phyloP scores from a whole-genome alignment of 2,888 invertebrate genomes.

The Melitaea athalia region DNA sequence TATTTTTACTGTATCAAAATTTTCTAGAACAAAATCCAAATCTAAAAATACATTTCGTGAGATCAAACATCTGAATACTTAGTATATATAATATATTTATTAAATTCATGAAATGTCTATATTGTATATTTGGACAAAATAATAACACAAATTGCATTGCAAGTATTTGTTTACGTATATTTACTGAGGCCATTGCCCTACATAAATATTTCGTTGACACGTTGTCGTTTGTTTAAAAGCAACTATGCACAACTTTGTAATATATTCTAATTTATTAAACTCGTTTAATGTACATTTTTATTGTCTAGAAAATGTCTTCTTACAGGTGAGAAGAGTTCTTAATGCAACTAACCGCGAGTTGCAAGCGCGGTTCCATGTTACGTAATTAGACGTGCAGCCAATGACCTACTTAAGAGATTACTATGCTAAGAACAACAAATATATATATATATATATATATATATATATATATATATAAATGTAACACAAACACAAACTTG shows the following conservation, averaged over 20 bases:
- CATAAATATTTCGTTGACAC: constrained; percentile 15
- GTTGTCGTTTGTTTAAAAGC: constrained; percentile 15
- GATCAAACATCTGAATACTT: too few relatives aligned
- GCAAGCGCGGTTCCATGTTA: constrained; percentile 53
- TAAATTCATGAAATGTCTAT: neutral
- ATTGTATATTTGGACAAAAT: neutral
- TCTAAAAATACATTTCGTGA: too few relatives aligned
- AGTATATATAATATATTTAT: too few relatives aligned
- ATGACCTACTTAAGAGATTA: constrained; percentile 71
- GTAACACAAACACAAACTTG: constrained; percentile 30
- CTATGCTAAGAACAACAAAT: constrained; percentile 61
- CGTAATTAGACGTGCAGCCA: constrained; percentile 76
- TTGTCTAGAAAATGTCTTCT: constrained; percentile 45
- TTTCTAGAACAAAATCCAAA: too few relatives aligned
- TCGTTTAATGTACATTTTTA: constrained; percentile 44
- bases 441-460: constrained; percentile 56
- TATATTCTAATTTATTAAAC: constrained; percentile 43
- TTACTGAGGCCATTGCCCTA: constrained; percentile 13
- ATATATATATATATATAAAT: constrained; percentile 53
- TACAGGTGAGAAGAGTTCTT: constrained; percentile 43
- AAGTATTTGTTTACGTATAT: constrained; percentile 1
- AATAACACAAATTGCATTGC: neutral
- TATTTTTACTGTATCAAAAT: too few relatives aligned
- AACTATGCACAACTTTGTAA: constrained; percentile 27
- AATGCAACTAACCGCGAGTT: constrained; percentile 44